Percentiles rank a stretch among this genome's conserved stretches.
These are phyloP conservation scores for Eugnorisma glareosa DNA, from an alignment of 2,888 invertebrate species.

Conservation along the genomic window DNA sequence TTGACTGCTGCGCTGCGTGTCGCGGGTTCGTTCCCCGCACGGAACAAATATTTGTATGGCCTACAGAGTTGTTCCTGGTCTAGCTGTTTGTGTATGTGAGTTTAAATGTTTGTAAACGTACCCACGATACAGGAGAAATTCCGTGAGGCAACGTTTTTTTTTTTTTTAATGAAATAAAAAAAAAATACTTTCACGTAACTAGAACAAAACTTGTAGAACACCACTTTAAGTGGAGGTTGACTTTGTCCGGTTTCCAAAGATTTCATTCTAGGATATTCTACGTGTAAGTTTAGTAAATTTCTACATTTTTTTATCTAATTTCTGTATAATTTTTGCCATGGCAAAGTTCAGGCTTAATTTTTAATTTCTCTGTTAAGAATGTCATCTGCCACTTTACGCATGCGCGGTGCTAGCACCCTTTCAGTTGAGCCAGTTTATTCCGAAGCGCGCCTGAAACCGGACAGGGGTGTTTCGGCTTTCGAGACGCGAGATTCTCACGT, in stretches of 20 bases:
- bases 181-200: not conserved
- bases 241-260: not conserved
- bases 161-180: too few relatives aligned
- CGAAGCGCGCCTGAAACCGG: conserved; percentile 61
- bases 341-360: conserved; percentile 31
- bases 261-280: too few relatives aligned
- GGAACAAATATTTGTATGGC: too few relatives aligned
- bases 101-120: too few relatives aligned
- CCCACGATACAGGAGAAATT: too few relatives aligned
- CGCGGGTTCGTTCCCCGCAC: too few relatives aligned
- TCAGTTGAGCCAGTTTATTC: conserved; percentile 67
- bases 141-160: too few relatives aligned
- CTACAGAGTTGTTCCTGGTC: too few relatives aligned
- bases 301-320: not conserved
- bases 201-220: not conserved
- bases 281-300: not conserved
- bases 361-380: conserved; percentile 35
- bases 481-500: conserved; percentile 38
- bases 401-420: conserved; percentile 58
- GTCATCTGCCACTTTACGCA: conserved; percentile 56
- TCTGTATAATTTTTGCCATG: not conserved
- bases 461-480: conserved; percentile 47
- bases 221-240: not conserved
- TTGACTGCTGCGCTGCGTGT: too few relatives aligned
- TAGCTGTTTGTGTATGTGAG: too few relatives aligned